Percentiles rank a stretch among this genome's conserved stretches.
These are phyloP conservation scores for Holocentrus rufus DNA, from an alignment of 2,797 vertebrate genomes.

Conservation along the genomic window DNA sequence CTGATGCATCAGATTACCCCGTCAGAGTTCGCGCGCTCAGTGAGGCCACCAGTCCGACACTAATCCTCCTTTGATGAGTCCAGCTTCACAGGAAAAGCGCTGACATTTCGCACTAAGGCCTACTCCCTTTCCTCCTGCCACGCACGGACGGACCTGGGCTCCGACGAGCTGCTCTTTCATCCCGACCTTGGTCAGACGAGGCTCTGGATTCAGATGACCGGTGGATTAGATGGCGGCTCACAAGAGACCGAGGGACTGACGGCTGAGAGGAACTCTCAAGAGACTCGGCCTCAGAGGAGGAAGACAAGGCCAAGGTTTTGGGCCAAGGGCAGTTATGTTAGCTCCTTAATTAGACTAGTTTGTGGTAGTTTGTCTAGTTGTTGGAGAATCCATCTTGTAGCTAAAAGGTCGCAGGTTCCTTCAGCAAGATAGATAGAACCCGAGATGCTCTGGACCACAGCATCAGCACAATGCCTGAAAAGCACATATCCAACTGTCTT, in stretches of 20 bases:
- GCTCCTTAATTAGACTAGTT: constrained; percentile 15
- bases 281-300: constrained; percentile 28
- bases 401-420: background rate
- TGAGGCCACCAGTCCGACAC: constrained; percentile 73
- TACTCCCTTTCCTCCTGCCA: constrained; percentile 72
- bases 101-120: constrained; percentile 81
- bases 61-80: constrained; percentile 83
- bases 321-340: constrained; percentile 16
- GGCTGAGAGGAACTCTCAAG: constrained; percentile 55
- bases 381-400: background rate
- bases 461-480: too few relatives aligned
- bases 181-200: constrained; percentile 74
- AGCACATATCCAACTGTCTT: too few relatives aligned
- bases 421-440: accelerated
- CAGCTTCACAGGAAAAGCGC: constrained; percentile 76
- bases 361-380: background rate
- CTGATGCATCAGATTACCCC: constrained; percentile 75
- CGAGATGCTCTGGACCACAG: too few relatives aligned
- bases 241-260: constrained; percentile 63
- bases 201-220: constrained; percentile 74
- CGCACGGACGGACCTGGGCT: constrained; percentile 70
- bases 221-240: constrained; percentile 72
- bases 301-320: constrained; percentile 16
- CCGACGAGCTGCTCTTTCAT: constrained; percentile 75
- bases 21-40: constrained; percentile 58